These are phyloP conservation scores for Limnephilus lunatus DNA, from an alignment of 2,888 invertebrate species.

Conservation along the genomic window DNA sequence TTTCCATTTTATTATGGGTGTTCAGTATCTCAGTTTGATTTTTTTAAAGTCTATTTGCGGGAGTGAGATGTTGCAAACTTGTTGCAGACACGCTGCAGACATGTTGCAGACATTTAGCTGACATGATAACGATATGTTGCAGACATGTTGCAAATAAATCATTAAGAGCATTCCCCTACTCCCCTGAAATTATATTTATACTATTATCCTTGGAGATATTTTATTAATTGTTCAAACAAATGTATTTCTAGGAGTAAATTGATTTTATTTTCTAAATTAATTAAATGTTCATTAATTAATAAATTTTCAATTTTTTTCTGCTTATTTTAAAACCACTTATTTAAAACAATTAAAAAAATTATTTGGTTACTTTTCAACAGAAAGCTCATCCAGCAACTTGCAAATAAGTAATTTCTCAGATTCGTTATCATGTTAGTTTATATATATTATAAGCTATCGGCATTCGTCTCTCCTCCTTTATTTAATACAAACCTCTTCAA, in stretches of 20 bases:
- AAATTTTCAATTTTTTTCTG: background rate
- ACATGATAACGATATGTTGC: background rate
- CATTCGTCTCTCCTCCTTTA: background rate
- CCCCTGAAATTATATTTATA: conserved; percentile 2
- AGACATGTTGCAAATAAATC: background rate
- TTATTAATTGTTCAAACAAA: background rate
- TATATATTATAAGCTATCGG: background rate
- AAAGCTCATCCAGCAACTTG: background rate
- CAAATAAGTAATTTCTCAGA: too few species aligned
- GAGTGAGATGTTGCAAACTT: background rate
- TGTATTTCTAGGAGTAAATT: background rate
- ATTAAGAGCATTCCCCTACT: conserved; percentile 1
- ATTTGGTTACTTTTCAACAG: too few species aligned
- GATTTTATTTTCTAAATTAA: background rate
- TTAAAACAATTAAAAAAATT: background rate
- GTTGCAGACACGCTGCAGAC: background rate
- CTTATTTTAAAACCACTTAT: background rate
- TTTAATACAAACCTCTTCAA: too few species aligned
- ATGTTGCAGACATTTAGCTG: background rate
- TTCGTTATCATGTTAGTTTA: background rate
- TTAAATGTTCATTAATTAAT: background rate
- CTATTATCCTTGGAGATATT: background rate
- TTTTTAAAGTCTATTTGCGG: too few species aligned
- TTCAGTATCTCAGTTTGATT: too few species aligned
- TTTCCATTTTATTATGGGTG: too few species aligned